Conservation (phyloP, 53 echinoderm and acorn worm species). For the Stichopus horrens region DNA sequence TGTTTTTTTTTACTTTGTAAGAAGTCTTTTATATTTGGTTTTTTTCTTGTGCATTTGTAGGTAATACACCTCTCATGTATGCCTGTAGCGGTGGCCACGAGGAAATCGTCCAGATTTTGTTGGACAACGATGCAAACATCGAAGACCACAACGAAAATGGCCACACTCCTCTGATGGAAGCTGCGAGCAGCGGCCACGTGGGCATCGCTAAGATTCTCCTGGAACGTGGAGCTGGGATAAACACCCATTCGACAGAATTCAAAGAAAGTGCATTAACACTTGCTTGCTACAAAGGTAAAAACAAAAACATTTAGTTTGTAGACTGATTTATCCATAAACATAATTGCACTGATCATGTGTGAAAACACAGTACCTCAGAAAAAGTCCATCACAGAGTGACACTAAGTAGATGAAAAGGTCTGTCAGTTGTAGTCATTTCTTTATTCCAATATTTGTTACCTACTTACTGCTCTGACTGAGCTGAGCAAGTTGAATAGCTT, state of each 20-base stretch:
- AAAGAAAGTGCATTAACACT: constrained; percentile 95
- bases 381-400: no score
- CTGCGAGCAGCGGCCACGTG: constrained; percentile 90
- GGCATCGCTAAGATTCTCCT: constrained; percentile 80
- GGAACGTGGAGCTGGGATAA: constrained; percentile 90
- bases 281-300: constrained; percentile 94
- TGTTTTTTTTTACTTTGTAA: neutral
- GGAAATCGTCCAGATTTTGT: constrained; percentile 82
- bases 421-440: no score
- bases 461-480: no score
- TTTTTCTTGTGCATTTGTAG: constrained; percentile 46
- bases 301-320: no score
- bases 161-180: constrained; percentile 98
- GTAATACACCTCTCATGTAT: constrained; percentile 96
- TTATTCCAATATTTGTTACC: no score
- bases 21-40: neutral
- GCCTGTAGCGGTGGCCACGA: constrained; percentile 95
- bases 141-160: constrained; percentile 99
- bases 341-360: no score
- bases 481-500: no score
- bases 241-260: constrained; percentile 97
- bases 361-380: no score
- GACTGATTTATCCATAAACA: no score
- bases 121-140: constrained; percentile 88
- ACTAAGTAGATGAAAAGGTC: no score